Evolutionary conservation across 2,113 vertebrate genomes (phyloP), one percentile per base, ranked within the genome.

Genomic region (Barbus barbus): DNA sequence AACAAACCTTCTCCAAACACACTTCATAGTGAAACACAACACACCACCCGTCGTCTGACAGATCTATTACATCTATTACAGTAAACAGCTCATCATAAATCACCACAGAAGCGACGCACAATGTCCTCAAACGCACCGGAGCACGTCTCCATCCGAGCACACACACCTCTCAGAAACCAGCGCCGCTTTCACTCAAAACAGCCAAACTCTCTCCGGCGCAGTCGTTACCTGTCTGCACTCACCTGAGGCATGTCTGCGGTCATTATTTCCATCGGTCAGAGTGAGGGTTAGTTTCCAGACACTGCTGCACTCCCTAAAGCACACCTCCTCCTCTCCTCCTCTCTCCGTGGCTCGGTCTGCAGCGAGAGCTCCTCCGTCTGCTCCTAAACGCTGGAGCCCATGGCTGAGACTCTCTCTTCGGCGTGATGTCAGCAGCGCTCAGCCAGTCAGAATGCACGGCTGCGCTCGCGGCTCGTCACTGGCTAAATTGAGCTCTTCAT

Each of bases 401-500:
- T 90, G 91, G 88, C 75, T 84, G 89, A 90, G 90, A 91, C 90
- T 93, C 92, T 91, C 94, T 91, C 93, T 92, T 87, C 75, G 14
- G 87, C 9, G 83, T 91, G 94, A 95, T 92, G 94, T 75, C 94
- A 95, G 91, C 73, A 92, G 89, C 41, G 82, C 88, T 90, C 91
- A 93, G 93, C 92, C 94, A 92, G 89, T 92, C 93, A 90, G 90
- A 87, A 88, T 26, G 61, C 88, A 89, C 89, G 81, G 71, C 51
- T 86, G 88, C 81, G 91, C 92, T 91, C 85, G 87, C 86, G 88
- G 89, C 28, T 83, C 91, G 91, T 93, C 92, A 91, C 88, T 92
- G 89, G 92, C 93, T 93, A 88, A 85, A 91, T 63, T 84, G 87
- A 95, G 94, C 92, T 91, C 89, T 92, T 95, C 90, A 87, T 93